Base-by-base conservation (phyloP, 1,140 invertebrate species). In the Luehdorfia chinensis region DNA sequence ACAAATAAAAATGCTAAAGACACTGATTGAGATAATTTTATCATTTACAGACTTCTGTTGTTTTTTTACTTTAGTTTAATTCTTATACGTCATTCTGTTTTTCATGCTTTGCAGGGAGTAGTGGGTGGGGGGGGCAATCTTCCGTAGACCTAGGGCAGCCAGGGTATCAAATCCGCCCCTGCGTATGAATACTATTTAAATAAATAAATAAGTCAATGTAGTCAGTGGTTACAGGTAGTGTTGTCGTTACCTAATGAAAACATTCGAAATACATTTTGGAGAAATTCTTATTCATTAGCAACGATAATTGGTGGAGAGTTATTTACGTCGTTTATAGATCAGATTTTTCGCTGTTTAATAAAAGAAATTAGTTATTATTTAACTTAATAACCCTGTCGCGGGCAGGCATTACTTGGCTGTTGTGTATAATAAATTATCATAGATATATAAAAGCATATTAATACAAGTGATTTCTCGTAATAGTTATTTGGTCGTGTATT, bases 201-300 rank as follows among this genome's bases (percentile, higher is more conserved):
- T 70, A 54, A n/a, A n/a, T n/a, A n/a, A 69, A 47, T 70, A 73
- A 63, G 70, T 75, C 55, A 61, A 76, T 74, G 78, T 83, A 85
- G 81, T 79, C 81, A 70, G 61, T 77, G 78, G 75, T 83, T 83
- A 67, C 59, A 72, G 67, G 77, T 85, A 85, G 81, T 80, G 64
- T 75, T 68, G 70, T 80, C 71, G 70, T 80, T 80, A 75, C 67
- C 64, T 72, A 61, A 50, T 61, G 62, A 67, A 60, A 53, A 47
- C 59, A 59, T 59, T 65, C 39, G 32, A 63, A 48, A 66, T 52
- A 39, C 5, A 59, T 53, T 59, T 56, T 49, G 45, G 43, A 59
- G 31, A 36, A 56, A 56, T 43, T 56, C 32, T 50, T 55, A 54
- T 37, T 58, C 21, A 48, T 66, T 66, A 69, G 67, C 61, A 68